These are phyloP conservation scores for Zeugodacus cucurbitae DNA, from an alignment of 1,140 invertebrate genomes.

Conservation along the genomic window DNA sequence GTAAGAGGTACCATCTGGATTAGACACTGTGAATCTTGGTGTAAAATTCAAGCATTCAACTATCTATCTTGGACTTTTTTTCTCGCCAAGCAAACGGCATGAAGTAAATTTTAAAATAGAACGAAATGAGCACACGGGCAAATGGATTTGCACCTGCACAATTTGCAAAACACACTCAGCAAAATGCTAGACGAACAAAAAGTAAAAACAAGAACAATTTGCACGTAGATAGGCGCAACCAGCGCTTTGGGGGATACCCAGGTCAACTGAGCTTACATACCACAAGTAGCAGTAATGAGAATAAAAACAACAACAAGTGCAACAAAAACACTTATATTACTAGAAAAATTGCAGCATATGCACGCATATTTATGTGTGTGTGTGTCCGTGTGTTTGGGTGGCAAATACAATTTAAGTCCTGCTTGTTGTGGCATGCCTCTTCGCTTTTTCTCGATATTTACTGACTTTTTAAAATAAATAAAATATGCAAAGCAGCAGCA, in stretches of 20 bases:
- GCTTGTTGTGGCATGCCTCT: not conserved
- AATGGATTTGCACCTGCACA: slow-evolving; percentile 3
- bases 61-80: no score
- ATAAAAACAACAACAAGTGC: not conserved
- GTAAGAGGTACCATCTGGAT: no score
- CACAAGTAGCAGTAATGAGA: not conserved
- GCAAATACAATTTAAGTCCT: not conserved
- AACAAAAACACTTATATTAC: not conserved
- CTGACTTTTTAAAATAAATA: not conserved
- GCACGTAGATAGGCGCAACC: not conserved
- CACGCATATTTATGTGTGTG: no score
- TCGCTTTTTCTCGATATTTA: not conserved
- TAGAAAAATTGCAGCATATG: not conserved
- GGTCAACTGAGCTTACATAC: not conserved
- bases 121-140: not conserved
- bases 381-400: no score
- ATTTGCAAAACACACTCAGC: not conserved
- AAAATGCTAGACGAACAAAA: not conserved
- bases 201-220: not conserved
- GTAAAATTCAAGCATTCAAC: no score
- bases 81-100: not conserved
- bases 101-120: not conserved
- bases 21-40: no score
- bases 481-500: not conserved
- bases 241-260: slow-evolving; percentile 12